Base-by-base conservation (phyloP, 2,888 invertebrate genomes). In the Salticus scenicus region DNA sequence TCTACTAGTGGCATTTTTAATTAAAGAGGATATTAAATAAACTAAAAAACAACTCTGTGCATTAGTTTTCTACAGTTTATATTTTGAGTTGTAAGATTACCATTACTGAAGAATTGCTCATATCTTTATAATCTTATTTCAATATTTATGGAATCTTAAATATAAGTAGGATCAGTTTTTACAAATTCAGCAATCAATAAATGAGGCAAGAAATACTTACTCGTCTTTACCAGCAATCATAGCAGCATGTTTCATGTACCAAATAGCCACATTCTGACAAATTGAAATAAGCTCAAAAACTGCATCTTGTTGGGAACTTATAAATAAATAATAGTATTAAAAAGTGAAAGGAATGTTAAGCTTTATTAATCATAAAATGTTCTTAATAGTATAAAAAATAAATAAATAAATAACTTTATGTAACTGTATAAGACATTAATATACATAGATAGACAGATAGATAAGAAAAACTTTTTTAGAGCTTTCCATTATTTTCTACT, bases 211-310 rank as follows among this genome's bases (percentile, higher is more conserved):
- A 27, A 71, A 30, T 63, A 90, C 92, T 90, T 89, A 92, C 92
- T 92, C 92, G 87, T 93, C 93, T 89, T 92, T 92, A 0, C 90
- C 91, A n/a, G 94, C 93, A 63, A 94, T 91, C 91, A 93, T 93
- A 14, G 94, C 93, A 10, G 94, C 93, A 90, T 94, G 94, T 90
- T 94, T 94, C 90, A 93, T 93, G 88, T 93, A 93, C 94, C 94
- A 94, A 73, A 94, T 90, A 0, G 93, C 94, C 88, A 93, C 90
- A 89, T 94, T 93, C 79, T 93, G 91, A 66, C 92, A 92, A 90
- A 94, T 93, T 71, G 92, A 93, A 67, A 93, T 92, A 72, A 93
- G 91, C 90, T 94, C 94, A 91, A 92, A 94, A 82, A 93, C 91
- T 12, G 92, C 90, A 90, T 94, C 94, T 75, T 91, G 90, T 77